Base-by-base conservation (phyloP, 2,888 invertebrate genomes). In the Bembecia ichneumoniformis region DNA sequence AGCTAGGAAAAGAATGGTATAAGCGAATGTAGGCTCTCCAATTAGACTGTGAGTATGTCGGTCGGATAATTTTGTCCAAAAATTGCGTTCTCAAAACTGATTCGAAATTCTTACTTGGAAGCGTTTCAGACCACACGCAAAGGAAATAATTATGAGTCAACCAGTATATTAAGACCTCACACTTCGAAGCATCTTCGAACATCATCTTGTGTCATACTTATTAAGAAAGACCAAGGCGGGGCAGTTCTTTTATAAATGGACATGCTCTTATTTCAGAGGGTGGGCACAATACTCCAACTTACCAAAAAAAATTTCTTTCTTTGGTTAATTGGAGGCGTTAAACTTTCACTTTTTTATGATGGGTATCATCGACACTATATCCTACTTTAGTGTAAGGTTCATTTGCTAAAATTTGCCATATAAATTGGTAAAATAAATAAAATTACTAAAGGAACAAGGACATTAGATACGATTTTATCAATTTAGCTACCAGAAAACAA, bases 281-380 rank as follows among this genome's bases (percentile, higher is more conserved):
- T 66, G 58, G 64, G 63, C 63, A 65, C 68, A 59, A 65, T 72
- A 74, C 71, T 73, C 71, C 71, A 73, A 71, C 74, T 74, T 73
- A 58, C 61, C 55, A 55, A 67, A 71, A 74, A 68, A 69, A 58
- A 13, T 35, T 59, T 58, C 58, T 57, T 58, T 56, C 60, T 63
- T 59, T 63, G 64, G 65, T 70, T 62, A 52, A 50, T 51, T 56
- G 52, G 52, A 49, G 58, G 58, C 64, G 63, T 57, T 58, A 59
- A 66, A 71, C 66, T 72, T 74, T 70, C 67, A 60, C 60, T 64
- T 58, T n/a, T 57, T 64, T 68, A 49, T 62, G 57, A 60, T 58
- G 56, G 40, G 5, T 28, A 10, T 28, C 13, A 44, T 16, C 14
- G 11, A 15, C 16, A 28, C 9, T 28, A 28, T 20, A 9, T 7